A percentile compares a stretch with the other conserved stretches of the same genome.
phyloP scores from a whole-genome alignment of 1,140 invertebrate genomes.

The Pentalonia nigronervosa region DNA sequence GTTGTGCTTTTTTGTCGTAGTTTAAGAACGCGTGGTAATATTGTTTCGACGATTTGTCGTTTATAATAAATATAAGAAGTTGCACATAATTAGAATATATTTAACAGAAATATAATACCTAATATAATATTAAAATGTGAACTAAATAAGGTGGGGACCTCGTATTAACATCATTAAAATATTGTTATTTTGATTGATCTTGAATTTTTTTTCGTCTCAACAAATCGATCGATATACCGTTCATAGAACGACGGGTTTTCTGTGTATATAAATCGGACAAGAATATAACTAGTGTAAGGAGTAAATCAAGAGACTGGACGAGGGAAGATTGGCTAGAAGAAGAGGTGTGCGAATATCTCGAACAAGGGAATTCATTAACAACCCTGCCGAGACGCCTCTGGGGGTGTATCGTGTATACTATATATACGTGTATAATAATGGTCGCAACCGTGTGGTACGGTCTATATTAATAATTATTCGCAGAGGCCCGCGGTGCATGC shows the following conservation, averaged over 20 bases:
- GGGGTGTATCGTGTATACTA: too few species aligned
- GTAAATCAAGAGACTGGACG: neutral
- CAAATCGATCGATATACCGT: neutral
- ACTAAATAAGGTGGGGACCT: neutral
- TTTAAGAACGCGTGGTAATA: neutral
- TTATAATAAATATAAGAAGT: neutral
- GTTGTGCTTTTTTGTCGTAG: too few species aligned
- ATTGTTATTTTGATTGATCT: neutral
- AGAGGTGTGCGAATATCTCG: neutral
- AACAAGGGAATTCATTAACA: constrained; percentile 56
- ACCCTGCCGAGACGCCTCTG: constrained; percentile 35
- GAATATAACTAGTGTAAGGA: neutral
- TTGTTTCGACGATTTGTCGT: neutral
- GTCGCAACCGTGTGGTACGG: neutral
- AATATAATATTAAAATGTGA: neutral
- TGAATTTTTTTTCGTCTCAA: neutral
- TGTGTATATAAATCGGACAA: too few species aligned
- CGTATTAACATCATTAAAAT: neutral
- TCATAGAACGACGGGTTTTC: neutral
- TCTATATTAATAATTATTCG: constrained; percentile 54
- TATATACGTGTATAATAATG: neutral
- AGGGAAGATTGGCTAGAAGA: neutral
- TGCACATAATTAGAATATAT: neutral
- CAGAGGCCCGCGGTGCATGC: neutral
- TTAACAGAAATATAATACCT: neutral